Conservation (phyloP, 2,888 invertebrate genomes). For the Ormyrus rosae region DNA sequence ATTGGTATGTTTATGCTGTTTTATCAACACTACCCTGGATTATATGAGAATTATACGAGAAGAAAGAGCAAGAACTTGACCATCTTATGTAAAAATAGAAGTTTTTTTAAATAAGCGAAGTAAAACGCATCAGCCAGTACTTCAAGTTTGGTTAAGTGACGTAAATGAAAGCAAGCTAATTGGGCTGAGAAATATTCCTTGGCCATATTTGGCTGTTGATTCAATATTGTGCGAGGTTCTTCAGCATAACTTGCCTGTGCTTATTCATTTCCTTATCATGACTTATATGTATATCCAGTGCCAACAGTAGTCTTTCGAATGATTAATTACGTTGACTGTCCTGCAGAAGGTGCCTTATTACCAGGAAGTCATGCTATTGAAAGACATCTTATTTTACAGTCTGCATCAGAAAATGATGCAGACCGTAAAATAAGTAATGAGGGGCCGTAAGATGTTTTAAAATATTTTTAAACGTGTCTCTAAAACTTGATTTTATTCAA, state of each 20-base stretch:
- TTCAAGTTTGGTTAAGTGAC: slow-evolving; percentile 95
- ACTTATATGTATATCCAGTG: slow-evolving; percentile 93
- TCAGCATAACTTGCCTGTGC: slow-evolving; percentile 94
- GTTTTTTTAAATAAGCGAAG: slow-evolving; percentile 93
- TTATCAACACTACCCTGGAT: slow-evolving; percentile 98
- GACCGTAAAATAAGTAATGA: too few species aligned
- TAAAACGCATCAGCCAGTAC: slow-evolving; percentile 94
- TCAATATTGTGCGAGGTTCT: slow-evolving; percentile 95
- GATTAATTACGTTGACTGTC: slow-evolving; percentile 99
- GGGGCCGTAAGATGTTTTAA: too few species aligned
- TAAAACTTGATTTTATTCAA: too few species aligned
- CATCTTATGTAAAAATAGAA: slow-evolving; percentile 93
- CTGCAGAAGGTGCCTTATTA: slow-evolving; percentile 89
- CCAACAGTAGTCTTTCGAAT: slow-evolving; percentile 96
- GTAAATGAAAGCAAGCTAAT: slow-evolving; percentile 93
- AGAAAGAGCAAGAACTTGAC: slow-evolving; percentile 95
- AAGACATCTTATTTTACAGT: slow-evolving; percentile 86
- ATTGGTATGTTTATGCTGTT: slow-evolving; percentile 92
- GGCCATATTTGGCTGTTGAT: slow-evolving; percentile 97
- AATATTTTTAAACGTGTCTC: too few species aligned
- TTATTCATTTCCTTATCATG: slow-evolving; percentile 96
- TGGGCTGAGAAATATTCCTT: slow-evolving; percentile 98
- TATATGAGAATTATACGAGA: slow-evolving; percentile 95
- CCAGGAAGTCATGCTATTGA: slow-evolving; percentile 99
- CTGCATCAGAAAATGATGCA: too few species aligned